A percentile compares a stretch with the other conserved stretches of the same genome.
These are phyloP conservation scores for Epinephelus coioides DNA, from an alignment of 2,797 vertebrate species.

Conservation along the genomic window DNA sequence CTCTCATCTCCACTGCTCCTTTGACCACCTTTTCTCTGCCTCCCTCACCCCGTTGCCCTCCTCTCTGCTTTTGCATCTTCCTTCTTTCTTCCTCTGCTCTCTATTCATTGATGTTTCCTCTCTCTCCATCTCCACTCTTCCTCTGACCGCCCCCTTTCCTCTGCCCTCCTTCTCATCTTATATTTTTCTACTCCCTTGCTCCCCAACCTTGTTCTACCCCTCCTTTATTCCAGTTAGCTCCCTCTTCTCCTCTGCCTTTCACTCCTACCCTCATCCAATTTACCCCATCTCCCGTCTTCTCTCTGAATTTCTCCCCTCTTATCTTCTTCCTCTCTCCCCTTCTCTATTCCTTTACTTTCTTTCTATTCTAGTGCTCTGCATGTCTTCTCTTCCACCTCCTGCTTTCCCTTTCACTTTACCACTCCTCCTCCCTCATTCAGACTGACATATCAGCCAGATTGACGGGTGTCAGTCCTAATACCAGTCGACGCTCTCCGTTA, in stretches of 20 bases:
- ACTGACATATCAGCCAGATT: conserved; percentile 68
- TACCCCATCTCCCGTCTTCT: conserved; percentile 21
- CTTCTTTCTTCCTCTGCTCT: conserved; percentile 2
- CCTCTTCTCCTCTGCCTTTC: conserved; percentile 29
- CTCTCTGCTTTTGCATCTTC: neutral
- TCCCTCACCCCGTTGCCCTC: conserved; percentile 12
- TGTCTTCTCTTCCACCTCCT: conserved; percentile 3
- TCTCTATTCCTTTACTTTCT: neutral
- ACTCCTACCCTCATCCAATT: conserved; percentile 3
- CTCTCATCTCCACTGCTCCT: neutral
- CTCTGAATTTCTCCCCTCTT: conserved; percentile 12
- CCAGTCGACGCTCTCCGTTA: conserved; percentile 52
- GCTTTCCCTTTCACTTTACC: conserved; percentile 23
- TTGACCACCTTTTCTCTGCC: neutral
- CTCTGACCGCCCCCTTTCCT: conserved; percentile 7
- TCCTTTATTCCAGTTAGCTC: conserved; percentile 32
- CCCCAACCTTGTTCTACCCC: conserved; percentile 27
- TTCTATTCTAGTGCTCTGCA: conserved; percentile 10
- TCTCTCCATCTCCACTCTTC: neutral
- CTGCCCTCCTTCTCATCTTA: neutral
- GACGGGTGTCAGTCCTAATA: conserved; percentile 77
- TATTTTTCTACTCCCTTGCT: conserved; percentile 19
- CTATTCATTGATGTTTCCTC: conserved; percentile 9
- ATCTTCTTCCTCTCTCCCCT: neutral
- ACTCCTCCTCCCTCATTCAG: conserved; percentile 46